A percentile compares a stretch with the other conserved stretches of the same genome.
These are phyloP conservation scores for Lathronympha strigana DNA, from an alignment of 2,888 invertebrate species.

Conservation along the genomic window DNA sequence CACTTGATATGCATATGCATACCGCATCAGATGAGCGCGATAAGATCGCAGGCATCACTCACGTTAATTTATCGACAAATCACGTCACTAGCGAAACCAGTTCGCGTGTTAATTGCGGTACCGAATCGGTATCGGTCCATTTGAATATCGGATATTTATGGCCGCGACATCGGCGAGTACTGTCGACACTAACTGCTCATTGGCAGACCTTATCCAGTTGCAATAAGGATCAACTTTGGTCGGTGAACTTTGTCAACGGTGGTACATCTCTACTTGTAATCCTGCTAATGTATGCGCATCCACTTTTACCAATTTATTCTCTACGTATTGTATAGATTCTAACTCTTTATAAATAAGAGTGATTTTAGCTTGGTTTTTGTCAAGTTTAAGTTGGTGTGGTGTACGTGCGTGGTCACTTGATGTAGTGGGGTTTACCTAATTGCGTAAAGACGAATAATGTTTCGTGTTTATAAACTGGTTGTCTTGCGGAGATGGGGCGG, in stretches of 20 bases:
- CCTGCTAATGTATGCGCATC: constrained; percentile 74
- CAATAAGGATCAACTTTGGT: too few relatives aligned
- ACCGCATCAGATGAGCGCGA: not conserved
- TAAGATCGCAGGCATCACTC: too few relatives aligned
- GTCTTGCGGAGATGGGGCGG: constrained; percentile 3
- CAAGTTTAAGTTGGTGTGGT: constrained; percentile 2
- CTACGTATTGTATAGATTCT: not conserved
- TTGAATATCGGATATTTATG: constrained; percentile 83
- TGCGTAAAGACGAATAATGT: constrained; percentile 35
- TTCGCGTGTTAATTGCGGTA: constrained; percentile 81
- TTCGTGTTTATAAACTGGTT: constrained; percentile 26
- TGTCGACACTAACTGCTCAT: too few relatives aligned
- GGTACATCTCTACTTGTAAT: constrained; percentile 73
- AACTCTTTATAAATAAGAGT: not conserved
- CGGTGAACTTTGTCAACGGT: too few relatives aligned
- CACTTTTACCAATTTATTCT: not conserved
- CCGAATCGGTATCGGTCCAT: constrained; percentile 81
- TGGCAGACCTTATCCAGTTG: too few relatives aligned
- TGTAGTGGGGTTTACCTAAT: constrained; percentile 36
- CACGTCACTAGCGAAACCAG: constrained; percentile 72
- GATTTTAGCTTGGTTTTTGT: not conserved
- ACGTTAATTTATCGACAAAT: constrained; percentile 31
- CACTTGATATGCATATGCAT: constrained; percentile 15
- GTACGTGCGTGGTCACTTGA: constrained; percentile 28
- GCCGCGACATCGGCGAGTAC: constrained; percentile 68